phyloP scores from a whole-genome alignment of 2,797 vertebrate genomes.

The Falco concolor region DNA sequence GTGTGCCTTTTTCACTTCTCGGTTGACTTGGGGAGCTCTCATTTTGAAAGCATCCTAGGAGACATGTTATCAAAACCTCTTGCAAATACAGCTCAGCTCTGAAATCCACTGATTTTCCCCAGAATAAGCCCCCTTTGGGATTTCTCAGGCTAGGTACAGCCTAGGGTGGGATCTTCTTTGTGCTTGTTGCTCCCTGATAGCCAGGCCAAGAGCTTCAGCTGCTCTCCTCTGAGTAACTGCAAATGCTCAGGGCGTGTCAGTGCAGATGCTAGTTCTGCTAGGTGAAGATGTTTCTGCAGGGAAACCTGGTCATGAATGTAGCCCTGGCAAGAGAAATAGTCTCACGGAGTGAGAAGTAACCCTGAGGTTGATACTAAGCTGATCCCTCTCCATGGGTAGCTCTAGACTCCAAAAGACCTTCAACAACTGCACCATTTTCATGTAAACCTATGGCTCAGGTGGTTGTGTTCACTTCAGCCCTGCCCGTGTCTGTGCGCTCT shows the following conservation, averaged over 20 bases:
- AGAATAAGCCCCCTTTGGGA: fast-evolving
- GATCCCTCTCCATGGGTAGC: background rate
- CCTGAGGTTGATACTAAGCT: background rate
- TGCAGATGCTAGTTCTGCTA: background rate
- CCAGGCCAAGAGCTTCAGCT: background rate
- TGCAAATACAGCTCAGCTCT: background rate
- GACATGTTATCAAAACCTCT: background rate
- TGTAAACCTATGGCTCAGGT: background rate
- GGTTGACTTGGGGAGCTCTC: background rate
- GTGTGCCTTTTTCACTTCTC: background rate
- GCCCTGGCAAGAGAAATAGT: background rate
- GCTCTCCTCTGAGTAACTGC: background rate
- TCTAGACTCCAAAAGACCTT: background rate
- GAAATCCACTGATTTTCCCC: background rate
- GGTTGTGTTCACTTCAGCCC: background rate
- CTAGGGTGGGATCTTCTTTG: background rate
- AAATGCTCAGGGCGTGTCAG: background rate
- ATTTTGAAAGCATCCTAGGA: background rate
- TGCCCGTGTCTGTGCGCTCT: background rate
- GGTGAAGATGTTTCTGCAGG: background rate
- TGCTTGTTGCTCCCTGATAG: background rate
- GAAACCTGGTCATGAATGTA: background rate
- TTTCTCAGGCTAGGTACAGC: background rate
- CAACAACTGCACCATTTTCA: background rate
- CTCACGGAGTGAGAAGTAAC: background rate